These are phyloP conservation scores for Pseudeuparius sepicola DNA, from an alignment of 2,888 invertebrate genomes.

Conservation along the genomic window DNA sequence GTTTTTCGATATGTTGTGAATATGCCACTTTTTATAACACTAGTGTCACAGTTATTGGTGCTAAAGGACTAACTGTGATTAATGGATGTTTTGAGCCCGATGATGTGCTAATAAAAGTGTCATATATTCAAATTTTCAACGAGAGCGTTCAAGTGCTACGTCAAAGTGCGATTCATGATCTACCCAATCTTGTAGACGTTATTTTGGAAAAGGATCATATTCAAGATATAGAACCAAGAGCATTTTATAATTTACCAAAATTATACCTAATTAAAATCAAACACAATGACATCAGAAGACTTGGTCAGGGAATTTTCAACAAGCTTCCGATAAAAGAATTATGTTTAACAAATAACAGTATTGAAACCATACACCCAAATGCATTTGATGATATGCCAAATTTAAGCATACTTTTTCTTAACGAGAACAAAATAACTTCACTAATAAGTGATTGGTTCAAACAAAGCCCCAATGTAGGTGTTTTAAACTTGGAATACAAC, in stretches of 20 bases:
- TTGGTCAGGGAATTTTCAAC: conserved; percentile 28
- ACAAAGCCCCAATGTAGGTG: conserved; percentile 25
- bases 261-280: conserved; percentile 26
- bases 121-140: conserved; percentile 32
- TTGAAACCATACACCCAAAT: conserved; percentile 25
- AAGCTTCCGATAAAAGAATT: conserved; percentile 25
- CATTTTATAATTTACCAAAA: conserved; percentile 26
- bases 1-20: conserved; percentile 19
- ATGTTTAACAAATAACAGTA: conserved; percentile 26
- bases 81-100: conserved; percentile 32
- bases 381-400: conserved; percentile 30
- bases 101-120: conserved; percentile 28
- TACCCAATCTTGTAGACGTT: conserved; percentile 29
- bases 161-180: conserved; percentile 29
- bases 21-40: conserved; percentile 30
- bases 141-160: conserved; percentile 31
- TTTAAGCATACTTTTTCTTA: conserved; percentile 26
- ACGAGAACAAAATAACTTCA: conserved; percentile 27
- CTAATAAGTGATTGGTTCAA: conserved; percentile 28
- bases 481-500: conserved; percentile 28
- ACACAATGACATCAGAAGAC: conserved; percentile 24
- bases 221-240: conserved; percentile 26
- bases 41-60: conserved; percentile 31
- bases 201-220: conserved; percentile 26
- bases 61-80: no score